Base-by-base conservation (phyloP, 2,797 vertebrate genomes). In the Sylvilagus floridanus region DNA sequence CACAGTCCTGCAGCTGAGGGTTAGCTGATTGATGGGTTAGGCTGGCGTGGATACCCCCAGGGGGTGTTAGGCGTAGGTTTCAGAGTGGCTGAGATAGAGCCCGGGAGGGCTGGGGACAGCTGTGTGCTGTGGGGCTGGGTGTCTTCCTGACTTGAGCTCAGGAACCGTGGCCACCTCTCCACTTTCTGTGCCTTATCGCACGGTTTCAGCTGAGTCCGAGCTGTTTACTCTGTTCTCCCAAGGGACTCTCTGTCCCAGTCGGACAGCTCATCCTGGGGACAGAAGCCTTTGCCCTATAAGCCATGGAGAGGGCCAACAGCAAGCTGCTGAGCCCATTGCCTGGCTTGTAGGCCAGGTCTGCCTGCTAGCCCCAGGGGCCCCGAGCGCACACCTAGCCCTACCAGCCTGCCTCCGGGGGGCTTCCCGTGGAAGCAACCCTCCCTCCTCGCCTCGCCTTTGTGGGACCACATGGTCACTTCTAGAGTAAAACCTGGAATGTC, bases 151-250 rank as follows among this genome's bases (percentile, higher is more conserved):
- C 97, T 97, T 17, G 0, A 66, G 72, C 91, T 97, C 92, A 91
- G 92, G 92, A 84, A 84, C 96, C 89, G 87, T 63, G 96, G 96
- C 92, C 95, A 93, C 93, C 93, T 97, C 95, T 95, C 96, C 91
- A 87, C 96, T 97, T 97, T 97, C 97, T 97, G 97, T 97, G 97
- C 96, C 97, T 97, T 97, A 97, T 97, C 96, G 97, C 94, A 96
- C 95, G 97, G 95, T 97, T 97, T 96, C 97, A 97, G 96, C 97
- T 96, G 96, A 97, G 93, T 97, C 93, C 96, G 97, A 96, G 97
- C 96, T 97, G 97, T 97, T 97, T 97, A 97, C 97, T 97, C 94
- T 96, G 85, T 94, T 97, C 95, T 97, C 84, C 95, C 93, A 90
- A 97, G 95, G 90, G 92, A 93, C 81, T 92, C 72, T 95, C 92